These are phyloP conservation scores for Hiodon tergisus DNA, from an alignment of 2,113 vertebrate species.

Conservation along the genomic window DNA sequence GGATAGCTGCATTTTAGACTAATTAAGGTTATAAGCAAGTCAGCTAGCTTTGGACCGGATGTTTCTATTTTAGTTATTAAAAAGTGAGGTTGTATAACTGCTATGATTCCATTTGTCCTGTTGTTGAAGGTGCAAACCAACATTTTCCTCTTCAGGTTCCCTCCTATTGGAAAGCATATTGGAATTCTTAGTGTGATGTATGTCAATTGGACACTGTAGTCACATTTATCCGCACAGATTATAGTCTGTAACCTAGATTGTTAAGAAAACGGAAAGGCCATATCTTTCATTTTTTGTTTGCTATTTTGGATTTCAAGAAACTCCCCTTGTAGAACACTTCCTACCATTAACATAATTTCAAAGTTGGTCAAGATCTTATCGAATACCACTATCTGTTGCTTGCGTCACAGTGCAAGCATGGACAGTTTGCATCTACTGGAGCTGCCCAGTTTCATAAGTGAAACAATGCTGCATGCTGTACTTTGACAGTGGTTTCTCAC, in stretches of 20 bases:
- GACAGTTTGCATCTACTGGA: neutral
- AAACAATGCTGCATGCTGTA: no score
- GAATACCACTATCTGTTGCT: neutral
- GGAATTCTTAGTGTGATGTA: neutral
- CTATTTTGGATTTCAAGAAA: slow-evolving; percentile 13
- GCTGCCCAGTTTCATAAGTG: no score
- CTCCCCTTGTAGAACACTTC: neutral
- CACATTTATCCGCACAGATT: neutral
- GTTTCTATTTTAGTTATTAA: no score
- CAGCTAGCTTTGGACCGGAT: no score
- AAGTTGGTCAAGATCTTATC: slow-evolving; percentile 3
- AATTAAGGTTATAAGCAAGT: no score
- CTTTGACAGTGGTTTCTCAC: no score
- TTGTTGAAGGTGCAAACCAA: no score
- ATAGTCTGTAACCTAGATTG: no score
- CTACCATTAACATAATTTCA: neutral
- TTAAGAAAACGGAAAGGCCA: no score
- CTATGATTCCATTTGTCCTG: no score
- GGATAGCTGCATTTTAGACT: no score
- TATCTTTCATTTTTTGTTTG: neutral
- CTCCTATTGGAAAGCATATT: neutral
- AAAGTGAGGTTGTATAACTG: no score
- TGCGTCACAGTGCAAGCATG: neutral
- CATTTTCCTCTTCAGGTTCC: neutral
- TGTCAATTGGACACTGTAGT: neutral